A percentile compares a stretch with the other conserved stretches of the same genome.
phyloP scores from a whole-genome alignment of 2,113 vertebrate genomes.

The Gymnobelideus leadbeateri region DNA sequence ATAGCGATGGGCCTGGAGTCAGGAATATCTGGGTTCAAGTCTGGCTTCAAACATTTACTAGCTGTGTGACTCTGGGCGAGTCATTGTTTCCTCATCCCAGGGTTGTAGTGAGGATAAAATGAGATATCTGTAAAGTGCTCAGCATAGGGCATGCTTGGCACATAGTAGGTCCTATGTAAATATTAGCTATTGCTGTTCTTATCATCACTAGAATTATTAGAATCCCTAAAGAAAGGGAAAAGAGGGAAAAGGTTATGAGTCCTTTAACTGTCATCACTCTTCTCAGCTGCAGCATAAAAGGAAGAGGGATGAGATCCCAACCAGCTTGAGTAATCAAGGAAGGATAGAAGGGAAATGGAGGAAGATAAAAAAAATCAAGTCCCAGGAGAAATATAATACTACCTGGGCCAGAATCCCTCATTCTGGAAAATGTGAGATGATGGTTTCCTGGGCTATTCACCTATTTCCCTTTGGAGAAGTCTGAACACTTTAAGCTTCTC shows the following conservation, averaged over 20 bases:
- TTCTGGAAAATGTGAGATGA: neutral
- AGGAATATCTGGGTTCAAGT: neutral
- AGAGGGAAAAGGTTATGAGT: neutral
- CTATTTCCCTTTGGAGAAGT: neutral
- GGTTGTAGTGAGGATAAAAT: neutral
- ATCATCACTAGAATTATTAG: neutral
- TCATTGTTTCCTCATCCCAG: neutral
- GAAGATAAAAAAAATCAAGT: neutral
- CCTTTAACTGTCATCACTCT: neutral
- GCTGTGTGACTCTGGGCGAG: too few relatives aligned
- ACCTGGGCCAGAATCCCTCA: neutral
- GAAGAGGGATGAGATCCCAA: neutral
- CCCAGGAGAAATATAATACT: neutral
- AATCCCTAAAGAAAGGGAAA: neutral
- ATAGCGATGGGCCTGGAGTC: neutral
- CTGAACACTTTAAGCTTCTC: neutral
- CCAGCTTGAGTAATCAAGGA: neutral
- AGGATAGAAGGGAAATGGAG: neutral
- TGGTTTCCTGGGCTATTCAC: neutral
- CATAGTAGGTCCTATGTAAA: neutral
- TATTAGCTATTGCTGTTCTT: neutral
- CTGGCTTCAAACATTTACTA: neutral
- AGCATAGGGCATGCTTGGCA: neutral
- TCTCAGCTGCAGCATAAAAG: neutral
- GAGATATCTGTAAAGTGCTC: neutral